Base-by-base conservation (phyloP, 2,888 invertebrate genomes). In the Cosmopolites sordidus region DNA sequence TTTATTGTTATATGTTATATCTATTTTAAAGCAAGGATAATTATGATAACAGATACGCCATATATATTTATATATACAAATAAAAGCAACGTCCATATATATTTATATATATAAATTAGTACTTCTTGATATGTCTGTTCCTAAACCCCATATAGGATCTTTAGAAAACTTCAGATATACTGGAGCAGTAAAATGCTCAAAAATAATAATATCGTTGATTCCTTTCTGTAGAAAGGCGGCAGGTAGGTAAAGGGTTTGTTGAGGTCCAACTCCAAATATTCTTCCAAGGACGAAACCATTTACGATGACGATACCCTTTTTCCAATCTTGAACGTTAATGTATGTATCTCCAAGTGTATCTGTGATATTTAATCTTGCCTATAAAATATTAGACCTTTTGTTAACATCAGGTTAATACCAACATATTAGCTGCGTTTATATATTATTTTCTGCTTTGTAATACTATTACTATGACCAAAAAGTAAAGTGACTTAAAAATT, bases 271-370 rank as follows among this genome's bases (percentile, higher is more conserved):
- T 1, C 77, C 67, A 0, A 85, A 84, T 72, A 92, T 91, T 41
- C 93, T 79, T 0, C 93, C 93, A 16, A 95, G 76, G 69, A 92
- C 91, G 65, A 87, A 82, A 0, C 88, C 89, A 69, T 95, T 95
- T 1, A 94, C 74, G 71, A 89, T 88, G 0, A 87, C 83, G 54
- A 87, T 79, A 1, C 93, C 93, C 78, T 92, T 93, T 51, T 81
- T 83, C 94, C 93, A 95, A 12, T 82, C 83, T 41, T 78, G 76
- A 60, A 89, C 82, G 65, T 89, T 84, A n/a, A 93, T 65, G 68
- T 83, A 93, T 0, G 91, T 92, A 66, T 93, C 92, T 30, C 76
- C 69, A 0, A 84, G 78, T 12, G 58, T 52, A 11, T 27, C 37
- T 2, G 44, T 29, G 4, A 30, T 50, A 38, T 39, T 52, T 37